These are phyloP conservation scores for Silvanus unidentatus DNA, from an alignment of 2,888 invertebrate genomes.

Conservation along the genomic window DNA sequence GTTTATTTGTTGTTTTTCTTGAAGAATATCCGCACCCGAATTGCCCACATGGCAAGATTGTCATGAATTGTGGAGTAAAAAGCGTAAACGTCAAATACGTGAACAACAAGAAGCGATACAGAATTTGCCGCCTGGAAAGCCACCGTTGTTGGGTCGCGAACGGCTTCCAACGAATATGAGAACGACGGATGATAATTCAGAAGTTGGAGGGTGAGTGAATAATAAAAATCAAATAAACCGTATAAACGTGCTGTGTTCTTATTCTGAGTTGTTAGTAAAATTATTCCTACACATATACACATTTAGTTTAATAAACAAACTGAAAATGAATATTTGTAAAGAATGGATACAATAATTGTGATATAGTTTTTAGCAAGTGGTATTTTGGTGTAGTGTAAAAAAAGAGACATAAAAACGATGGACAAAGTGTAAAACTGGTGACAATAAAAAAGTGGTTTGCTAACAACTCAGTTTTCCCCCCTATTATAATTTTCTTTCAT, in stretches of 20 bases:
- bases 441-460: not conserved
- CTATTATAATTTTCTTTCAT: constrained; percentile 4
- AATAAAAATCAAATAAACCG: too few species aligned
- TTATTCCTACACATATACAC: not conserved
- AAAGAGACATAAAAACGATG: not conserved
- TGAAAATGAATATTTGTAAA: constrained; percentile 5
- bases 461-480: constrained; percentile 14
- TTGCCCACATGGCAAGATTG: constrained; percentile 97
- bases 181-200: constrained; percentile 46
- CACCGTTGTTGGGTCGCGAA: constrained; percentile 23
- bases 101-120: constrained; percentile 62
- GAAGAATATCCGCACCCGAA: constrained; percentile 74
- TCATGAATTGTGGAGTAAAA: constrained; percentile 98
- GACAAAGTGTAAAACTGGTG: not conserved
- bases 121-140: constrained; percentile 46
- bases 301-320: not conserved
- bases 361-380: constrained; percentile 1
- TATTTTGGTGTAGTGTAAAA: not conserved
- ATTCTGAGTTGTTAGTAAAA: constrained; percentile 27
- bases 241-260: constrained; percentile 18
- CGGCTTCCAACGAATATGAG: constrained; percentile 15
- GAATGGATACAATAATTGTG: constrained; percentile 10
- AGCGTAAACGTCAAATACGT: constrained; percentile 76
- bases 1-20: constrained; percentile 7
- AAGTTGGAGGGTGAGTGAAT: constrained; percentile 54